A percentile compares a stretch with the other conserved stretches of the same genome.
Evolutionary conservation across 2,113 vertebrate genomes (phyloP).

Genomic region (Enhydra lutris): DNA sequence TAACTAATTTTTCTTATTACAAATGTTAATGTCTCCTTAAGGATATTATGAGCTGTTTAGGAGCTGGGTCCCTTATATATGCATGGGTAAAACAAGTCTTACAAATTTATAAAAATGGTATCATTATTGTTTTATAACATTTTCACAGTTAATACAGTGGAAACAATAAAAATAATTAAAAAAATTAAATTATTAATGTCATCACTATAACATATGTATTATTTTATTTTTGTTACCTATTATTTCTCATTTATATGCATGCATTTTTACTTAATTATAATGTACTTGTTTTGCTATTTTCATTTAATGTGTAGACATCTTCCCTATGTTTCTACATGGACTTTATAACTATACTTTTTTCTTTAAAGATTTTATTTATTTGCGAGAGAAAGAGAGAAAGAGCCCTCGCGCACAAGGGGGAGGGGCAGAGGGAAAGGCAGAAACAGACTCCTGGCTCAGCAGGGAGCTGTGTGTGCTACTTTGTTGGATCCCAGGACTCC

Average conservation of each 20-base stretch:
- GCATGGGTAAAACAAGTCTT: not conserved
- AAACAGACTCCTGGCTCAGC: not conserved
- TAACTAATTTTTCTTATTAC: constrained; percentile 18
- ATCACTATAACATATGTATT: not conserved
- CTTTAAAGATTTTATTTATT: not conserved
- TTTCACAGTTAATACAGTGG: not conserved
- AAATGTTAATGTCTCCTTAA: not conserved
- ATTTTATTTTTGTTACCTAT: not conserved
- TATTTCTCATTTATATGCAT: not conserved
- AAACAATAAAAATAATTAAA: not conserved
- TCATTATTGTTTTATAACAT: not conserved
- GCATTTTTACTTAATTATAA: not conserved
- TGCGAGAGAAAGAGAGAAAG: not conserved
- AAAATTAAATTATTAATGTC: not conserved
- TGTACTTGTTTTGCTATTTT: constrained; percentile 21
- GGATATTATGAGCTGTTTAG: not conserved
- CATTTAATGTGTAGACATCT: not conserved
- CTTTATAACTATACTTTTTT: not conserved
- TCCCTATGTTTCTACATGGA: not conserved
- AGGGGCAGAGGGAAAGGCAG: not conserved
- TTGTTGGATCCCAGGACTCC: not conserved
- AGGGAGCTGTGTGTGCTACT: no score
- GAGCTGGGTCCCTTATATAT: not conserved
- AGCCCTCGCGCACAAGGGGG: no score
- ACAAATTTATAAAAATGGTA: constrained; percentile 15